These are phyloP conservation scores for Allolobophora icterica DNA, from an alignment of 2,888 invertebrate genomes.

Conservation along the genomic window DNA sequence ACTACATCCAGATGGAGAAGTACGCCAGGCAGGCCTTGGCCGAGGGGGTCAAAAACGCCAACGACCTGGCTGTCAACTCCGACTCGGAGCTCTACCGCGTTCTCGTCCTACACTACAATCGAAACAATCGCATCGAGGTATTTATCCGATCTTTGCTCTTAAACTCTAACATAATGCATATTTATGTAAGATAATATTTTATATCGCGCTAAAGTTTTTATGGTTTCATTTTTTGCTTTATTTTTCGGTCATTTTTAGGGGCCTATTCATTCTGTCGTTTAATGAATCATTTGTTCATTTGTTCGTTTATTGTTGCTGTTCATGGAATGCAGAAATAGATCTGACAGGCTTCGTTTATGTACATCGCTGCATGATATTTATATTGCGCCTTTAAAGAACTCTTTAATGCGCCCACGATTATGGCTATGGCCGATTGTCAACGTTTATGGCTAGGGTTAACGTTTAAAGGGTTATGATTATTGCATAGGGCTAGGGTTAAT, in stretches of 20 bases:
- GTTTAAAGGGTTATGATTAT: too few species aligned
- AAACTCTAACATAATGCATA: background rate
- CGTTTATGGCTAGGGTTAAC: background rate
- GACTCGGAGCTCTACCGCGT: slow-evolving; percentile 97
- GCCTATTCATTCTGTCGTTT: background rate
- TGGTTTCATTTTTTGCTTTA: too few species aligned
- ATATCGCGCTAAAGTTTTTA: background rate
- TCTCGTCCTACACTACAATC: slow-evolving; percentile 83
- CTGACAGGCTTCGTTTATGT: background rate
- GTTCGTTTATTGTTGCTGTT: too few species aligned
- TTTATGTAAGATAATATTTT: background rate
- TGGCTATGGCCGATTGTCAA: background rate
- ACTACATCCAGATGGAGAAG: slow-evolving; percentile 99
- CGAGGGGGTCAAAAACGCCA: slow-evolving; percentile 90
- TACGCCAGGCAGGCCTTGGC: slow-evolving; percentile 97
- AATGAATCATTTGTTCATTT: background rate
- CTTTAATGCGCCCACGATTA: background rate
- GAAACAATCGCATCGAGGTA: slow-evolving; percentile 66
- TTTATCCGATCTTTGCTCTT: background rate
- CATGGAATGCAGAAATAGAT: background rate
- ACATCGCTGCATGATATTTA: too few species aligned
- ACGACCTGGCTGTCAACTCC: slow-evolving; percentile 89
- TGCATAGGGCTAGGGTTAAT: background rate
- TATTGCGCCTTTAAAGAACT: background rate
- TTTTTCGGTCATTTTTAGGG: too few species aligned